phyloP scores from a whole-genome alignment of 2,888 invertebrate species.

The Volucella inflata region DNA sequence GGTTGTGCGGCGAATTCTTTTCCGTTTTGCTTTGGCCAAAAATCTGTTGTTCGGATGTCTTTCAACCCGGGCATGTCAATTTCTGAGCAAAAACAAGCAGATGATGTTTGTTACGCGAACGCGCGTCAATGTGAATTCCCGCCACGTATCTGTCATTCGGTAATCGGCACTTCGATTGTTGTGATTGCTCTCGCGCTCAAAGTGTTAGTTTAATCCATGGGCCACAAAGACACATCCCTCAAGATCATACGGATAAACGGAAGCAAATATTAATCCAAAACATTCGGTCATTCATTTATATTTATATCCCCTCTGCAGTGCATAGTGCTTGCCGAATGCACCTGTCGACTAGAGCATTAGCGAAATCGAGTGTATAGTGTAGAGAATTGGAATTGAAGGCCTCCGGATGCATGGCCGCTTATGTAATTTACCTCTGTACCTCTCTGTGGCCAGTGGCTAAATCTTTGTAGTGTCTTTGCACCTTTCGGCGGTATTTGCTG shows the following conservation, averaged over 20 bases:
- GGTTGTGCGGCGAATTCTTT: conserved; percentile 32
- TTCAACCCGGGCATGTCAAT: conserved; percentile 35
- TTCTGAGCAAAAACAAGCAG: conserved; percentile 56
- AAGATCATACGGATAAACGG: conserved; percentile 55
- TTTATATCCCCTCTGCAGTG: not conserved
- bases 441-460: conserved; percentile 40
- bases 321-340: conserved; percentile 30
- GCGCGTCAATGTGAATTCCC: conserved; percentile 54
- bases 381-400: conserved; percentile 69
- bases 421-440: conserved; percentile 44
- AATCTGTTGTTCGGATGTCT: conserved; percentile 43
- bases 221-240: not conserved
- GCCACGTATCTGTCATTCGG: conserved; percentile 64
- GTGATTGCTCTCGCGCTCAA: conserved; percentile 47
- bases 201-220: conserved; percentile 55
- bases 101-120: conserved; percentile 46
- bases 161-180: conserved; percentile 27
- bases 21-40: conserved; percentile 51
- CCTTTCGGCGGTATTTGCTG: conserved; percentile 61
- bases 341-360: conserved; percentile 73
- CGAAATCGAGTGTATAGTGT: conserved; percentile 73
- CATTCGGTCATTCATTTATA: not conserved
- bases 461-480: conserved; percentile 68
- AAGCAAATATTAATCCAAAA: conserved; percentile 59
- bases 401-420: conserved; percentile 52